Evolutionary conservation across 1,140 invertebrate genomes (phyloP).

Genomic region (Pseudomyrmex flavicornis): DNA sequence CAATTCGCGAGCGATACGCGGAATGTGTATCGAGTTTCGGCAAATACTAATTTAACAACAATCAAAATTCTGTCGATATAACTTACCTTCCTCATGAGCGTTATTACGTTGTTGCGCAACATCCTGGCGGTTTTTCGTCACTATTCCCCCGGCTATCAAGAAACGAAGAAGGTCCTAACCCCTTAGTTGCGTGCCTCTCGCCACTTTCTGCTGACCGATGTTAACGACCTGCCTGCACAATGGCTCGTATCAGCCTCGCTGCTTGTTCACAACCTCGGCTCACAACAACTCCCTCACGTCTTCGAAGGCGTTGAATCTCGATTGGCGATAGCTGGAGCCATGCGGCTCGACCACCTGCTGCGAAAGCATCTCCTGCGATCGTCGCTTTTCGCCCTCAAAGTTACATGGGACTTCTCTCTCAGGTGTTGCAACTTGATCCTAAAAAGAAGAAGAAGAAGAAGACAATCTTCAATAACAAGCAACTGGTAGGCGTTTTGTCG

Average conservation of each 20-base stretch:
- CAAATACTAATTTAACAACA: neutral
- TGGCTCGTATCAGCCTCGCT: constrained; percentile 51
- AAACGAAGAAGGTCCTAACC: constrained; percentile 55
- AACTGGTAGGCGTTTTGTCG: too few species aligned
- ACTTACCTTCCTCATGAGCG: constrained; percentile 93
- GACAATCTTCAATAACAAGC: constrained; percentile 4
- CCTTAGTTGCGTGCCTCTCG: constrained; percentile 62
- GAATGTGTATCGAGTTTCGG: too few species aligned
- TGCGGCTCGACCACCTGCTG: constrained; percentile 65
- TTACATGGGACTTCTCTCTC: neutral
- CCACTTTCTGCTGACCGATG: constrained; percentile 62
- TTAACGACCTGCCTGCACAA: constrained; percentile 70
- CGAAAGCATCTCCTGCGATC: constrained; percentile 66
- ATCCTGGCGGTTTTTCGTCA: constrained; percentile 48
- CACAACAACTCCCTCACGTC: constrained; percentile 33
- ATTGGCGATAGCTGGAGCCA: constrained; percentile 59
- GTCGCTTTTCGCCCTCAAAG: constrained; percentile 11
- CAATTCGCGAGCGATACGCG: neutral
- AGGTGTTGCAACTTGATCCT: constrained; percentile 28
- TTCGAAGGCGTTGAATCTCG: constrained; percentile 6
- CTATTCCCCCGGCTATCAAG: neutral
- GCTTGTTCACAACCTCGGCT: constrained; percentile 42
- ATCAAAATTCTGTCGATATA: neutral
- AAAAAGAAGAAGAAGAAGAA: constrained; percentile 14
- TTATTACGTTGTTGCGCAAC: constrained; percentile 86